phyloP scores from a whole-genome alignment of 2,113 vertebrate species.

The Emydura subglobosa region DNA sequence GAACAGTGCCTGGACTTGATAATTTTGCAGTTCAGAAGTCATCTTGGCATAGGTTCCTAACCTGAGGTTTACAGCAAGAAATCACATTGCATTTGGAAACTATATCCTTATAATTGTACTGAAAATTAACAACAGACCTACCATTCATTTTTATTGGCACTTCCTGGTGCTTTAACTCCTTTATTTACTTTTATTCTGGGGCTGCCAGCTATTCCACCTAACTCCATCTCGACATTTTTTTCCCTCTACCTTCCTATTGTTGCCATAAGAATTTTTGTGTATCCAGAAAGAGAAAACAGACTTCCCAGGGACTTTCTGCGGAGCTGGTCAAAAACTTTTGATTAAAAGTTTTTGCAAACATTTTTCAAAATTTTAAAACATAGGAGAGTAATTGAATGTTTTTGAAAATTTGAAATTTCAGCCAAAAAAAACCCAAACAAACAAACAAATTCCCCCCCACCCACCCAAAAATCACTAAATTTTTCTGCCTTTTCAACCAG shows the following conservation, averaged over 20 bases:
- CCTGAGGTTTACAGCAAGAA: conserved; percentile 18
- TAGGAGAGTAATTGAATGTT: background rate
- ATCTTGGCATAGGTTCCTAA: conserved; percentile 16
- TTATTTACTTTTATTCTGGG: conserved; percentile 23
- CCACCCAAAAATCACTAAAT: background rate
- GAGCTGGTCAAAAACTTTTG: background rate
- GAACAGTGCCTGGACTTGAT: conserved; percentile 11
- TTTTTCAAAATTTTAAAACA: background rate
- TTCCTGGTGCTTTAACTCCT: conserved; percentile 48
- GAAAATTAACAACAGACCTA: conserved; percentile 49
- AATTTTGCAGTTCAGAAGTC: background rate
- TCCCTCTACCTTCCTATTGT: background rate
- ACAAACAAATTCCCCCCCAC: background rate
- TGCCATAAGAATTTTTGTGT: background rate
- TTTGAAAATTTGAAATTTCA: background rate
- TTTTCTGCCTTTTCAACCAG: background rate
- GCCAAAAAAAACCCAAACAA: background rate
- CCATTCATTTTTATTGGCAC: conserved; percentile 65
- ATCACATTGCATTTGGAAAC: conserved; percentile 33
- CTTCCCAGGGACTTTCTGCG: background rate
- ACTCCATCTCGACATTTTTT: conserved; percentile 15
- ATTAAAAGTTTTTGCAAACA: background rate
- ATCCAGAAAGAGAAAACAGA: background rate
- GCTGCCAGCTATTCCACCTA: conserved; percentile 19
- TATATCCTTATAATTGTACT: background rate